Conservation (phyloP, 2,113 vertebrate genomes). For the Emydura subglobosa region DNA sequence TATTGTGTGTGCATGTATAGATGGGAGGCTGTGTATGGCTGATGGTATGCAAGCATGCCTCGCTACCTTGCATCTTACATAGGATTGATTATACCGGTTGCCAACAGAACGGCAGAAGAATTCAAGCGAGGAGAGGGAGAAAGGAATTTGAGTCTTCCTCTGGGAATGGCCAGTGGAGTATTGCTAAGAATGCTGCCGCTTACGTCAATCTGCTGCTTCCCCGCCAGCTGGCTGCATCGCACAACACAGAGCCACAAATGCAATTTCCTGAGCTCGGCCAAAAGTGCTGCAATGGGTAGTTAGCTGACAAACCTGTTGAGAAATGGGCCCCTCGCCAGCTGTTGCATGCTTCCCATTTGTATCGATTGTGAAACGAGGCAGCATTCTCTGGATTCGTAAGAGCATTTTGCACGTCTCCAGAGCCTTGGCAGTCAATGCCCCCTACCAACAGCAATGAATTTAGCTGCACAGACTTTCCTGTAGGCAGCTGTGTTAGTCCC, state of each 20-base stretch:
- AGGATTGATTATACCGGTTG: not conserved
- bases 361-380: not conserved
- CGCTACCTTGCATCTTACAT: not conserved
- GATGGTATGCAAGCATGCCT: not conserved
- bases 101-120: not conserved
- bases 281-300: not conserved
- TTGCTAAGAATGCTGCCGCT: not conserved
- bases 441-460: not conserved
- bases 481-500: no score
- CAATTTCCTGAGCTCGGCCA: not conserved
- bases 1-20: no score
- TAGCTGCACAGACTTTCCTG: no score
- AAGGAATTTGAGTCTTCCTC: not conserved
- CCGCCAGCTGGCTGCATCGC: no score
- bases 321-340: not conserved
- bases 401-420: not conserved
- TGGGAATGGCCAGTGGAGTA: not conserved
- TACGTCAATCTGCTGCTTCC: not conserved
- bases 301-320: not conserved
- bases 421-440: not conserved
- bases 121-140: not conserved
- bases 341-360: not conserved
- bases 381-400: not conserved
- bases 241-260: not conserved
- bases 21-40: not conserved